Conservation (phyloP, 2,797 vertebrate genomes). For the Australoheros facetus region DNA sequence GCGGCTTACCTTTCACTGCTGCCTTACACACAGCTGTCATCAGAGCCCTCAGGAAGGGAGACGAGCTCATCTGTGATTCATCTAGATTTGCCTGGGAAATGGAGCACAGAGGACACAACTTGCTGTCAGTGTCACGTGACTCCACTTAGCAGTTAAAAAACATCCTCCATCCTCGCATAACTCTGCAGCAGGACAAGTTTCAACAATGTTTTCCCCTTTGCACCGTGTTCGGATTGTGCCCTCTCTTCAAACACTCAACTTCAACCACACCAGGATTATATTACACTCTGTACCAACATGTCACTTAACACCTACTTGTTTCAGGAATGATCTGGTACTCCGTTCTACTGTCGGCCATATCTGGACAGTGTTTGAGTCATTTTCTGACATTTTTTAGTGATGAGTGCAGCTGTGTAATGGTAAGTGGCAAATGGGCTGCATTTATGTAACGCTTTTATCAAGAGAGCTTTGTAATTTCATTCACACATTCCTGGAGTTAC, state of each 20-base stretch:
- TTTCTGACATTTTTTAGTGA: background rate
- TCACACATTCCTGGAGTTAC: background rate
- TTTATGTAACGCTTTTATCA: background rate
- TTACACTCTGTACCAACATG: background rate
- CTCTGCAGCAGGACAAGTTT: background rate
- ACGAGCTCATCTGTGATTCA: slow-evolving; percentile 95
- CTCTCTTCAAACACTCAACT: background rate
- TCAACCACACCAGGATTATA: background rate
- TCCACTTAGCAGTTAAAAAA: background rate
- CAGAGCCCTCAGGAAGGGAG: slow-evolving; percentile 96
- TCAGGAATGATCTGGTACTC: background rate
- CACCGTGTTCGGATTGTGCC: background rate
- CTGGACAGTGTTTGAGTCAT: background rate
- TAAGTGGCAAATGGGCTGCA: background rate
- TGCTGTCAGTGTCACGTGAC: slow-evolving; percentile 10
- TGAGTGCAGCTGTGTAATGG: background rate
- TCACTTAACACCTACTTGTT: background rate
- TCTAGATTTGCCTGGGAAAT: slow-evolving; percentile 90
- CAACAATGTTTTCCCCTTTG: background rate
- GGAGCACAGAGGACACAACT: slow-evolving; percentile 12
- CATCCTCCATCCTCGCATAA: background rate
- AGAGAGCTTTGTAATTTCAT: background rate
- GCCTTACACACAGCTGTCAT: slow-evolving; percentile 99
- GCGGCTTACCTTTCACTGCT: slow-evolving; percentile 91
- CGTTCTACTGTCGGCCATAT: background rate